Evolutionary conservation across 2,113 vertebrate species (phyloP), one percentile per base, ranked within the genome.

Genomic region (Gambusia holbrooki): DNA sequence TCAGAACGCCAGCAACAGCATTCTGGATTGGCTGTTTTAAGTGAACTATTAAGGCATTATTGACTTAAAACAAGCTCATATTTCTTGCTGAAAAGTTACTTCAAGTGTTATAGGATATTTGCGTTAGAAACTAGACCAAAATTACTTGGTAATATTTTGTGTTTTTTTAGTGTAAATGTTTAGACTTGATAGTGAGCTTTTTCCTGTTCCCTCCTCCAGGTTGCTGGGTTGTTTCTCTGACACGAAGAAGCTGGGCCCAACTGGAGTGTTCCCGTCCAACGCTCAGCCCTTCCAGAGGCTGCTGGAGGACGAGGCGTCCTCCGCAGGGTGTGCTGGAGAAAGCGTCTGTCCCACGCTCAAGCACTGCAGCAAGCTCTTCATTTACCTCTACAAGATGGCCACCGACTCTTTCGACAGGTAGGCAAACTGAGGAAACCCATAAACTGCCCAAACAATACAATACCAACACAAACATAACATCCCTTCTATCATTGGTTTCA

Each of bases 361-460:
- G 64, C 96, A 98, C 89, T 98, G 98, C 95, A 97, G 97, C 92
- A 99, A 97, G 90, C 96, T 99, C 74, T 99, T 99, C 89, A 96
- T 98, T 88, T 99, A 97, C 93, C 95, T 99, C 87, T 98, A 99
- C 95, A 99, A 96, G 90, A 97, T 99, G 93, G 95, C 97, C 89
- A 99, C 98, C 3, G 98, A 99, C 90, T 99, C 97, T 30, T 99
- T 99, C 67, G 98, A 99, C 96, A 99, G 98, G 98, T 99, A 51
- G 95, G 87, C 69, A 12, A 17, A 1, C 1, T 0, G 4, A 51
- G 33, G 9, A 12, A 33, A 5, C 19, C 29, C 5, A n/a, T 54
- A 29, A 5, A 5, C 25, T 28, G 5, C 42, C 2, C 27, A 35
- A 35, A 37, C 10, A 37, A 37, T 11, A 37, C 35, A 37, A 37